These are phyloP conservation scores for Bombus turneri DNA, from an alignment of 1,140 invertebrate genomes.

Conservation along the genomic window DNA sequence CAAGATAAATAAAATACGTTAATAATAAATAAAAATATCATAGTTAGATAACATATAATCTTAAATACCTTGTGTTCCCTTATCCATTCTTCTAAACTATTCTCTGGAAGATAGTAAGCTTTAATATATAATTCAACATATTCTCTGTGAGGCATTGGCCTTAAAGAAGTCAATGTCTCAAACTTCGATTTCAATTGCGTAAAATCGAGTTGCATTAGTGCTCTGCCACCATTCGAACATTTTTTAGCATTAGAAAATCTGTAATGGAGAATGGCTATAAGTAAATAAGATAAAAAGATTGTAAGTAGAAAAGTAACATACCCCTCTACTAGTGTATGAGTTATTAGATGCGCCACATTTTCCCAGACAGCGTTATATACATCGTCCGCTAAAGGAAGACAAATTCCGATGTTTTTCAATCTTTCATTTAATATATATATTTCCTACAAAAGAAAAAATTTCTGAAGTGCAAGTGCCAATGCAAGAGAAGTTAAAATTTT, in stretches of 20 bases:
- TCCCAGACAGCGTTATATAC: slow-evolving; percentile 92
- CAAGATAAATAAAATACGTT: slow-evolving; percentile 64
- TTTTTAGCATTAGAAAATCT: slow-evolving; percentile 95
- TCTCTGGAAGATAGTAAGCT: slow-evolving; percentile 96
- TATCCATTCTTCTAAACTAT: slow-evolving; percentile 94
- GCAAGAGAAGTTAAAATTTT: neutral
- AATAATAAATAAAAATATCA: neutral
- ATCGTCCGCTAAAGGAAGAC: slow-evolving; percentile 88
- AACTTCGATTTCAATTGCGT: slow-evolving; percentile 96
- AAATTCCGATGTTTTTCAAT: slow-evolving; percentile 87
- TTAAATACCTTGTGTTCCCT: slow-evolving; percentile 88
- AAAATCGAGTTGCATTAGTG: slow-evolving; percentile 98
- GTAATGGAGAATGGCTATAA: slow-evolving; percentile 41
- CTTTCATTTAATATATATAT: slow-evolving; percentile 90
- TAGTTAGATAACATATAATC: neutral
- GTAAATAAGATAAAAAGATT: neutral
- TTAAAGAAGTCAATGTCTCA: slow-evolving; percentile 91
- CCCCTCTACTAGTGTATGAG: slow-evolving; percentile 96
- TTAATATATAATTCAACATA: slow-evolving; percentile 98
- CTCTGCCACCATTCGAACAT: slow-evolving; percentile 97
- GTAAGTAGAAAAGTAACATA: slow-evolving; percentile 77
- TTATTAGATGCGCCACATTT: slow-evolving; percentile 91
- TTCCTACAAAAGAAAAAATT: slow-evolving; percentile 82
- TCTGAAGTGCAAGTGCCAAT: neutral
- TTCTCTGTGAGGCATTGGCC: slow-evolving; percentile 93